Evolutionary conservation across 2,888 invertebrate genomes (phyloP), one percentile per base, ranked within the genome.

Genomic region (Andrena trimmerana): DNA sequence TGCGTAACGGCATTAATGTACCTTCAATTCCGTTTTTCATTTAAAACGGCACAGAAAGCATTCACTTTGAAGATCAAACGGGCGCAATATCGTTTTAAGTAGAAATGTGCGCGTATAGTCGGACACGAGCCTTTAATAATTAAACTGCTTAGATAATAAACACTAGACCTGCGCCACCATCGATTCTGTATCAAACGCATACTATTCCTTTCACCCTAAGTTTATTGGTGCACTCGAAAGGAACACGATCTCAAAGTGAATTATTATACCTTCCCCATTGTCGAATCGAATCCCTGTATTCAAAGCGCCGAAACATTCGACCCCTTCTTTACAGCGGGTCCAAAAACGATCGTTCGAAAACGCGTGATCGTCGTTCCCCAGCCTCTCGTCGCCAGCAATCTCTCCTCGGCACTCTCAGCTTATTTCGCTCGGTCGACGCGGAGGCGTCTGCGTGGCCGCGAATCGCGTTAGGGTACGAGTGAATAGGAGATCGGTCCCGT

Each of bases 401-500:
- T 80, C 54, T 71, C 48, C 42, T 69, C 68, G 59, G 52, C 78
- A 81, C 78, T 76, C 71, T 29, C 67, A 69, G 73, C 75, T 83
- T 83, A 84, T 83, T 84, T 80, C 79, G 59, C 83, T 76, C 59
- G 72, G 33, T n/a, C 69, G 71, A 65, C 54, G 50, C 3, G 54
- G 70, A 48, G 54, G 60, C 65, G 68, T 80, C 75, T 75, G 71
- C 70, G 78, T 71, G 33, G 62, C 76, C 76, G 73, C 78, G 81
- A 88, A 87, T 90, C 82, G 71, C 79, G 81, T 88, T 87, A 88
- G 73, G 63, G 72, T 16, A 72, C 78, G 77, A 84, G 24, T 81
- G 86, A 88, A 90, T 83, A 79, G 76, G 3, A 70, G 79, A 76
- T 75, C 66, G 71, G 48, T 48, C 62, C 42, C 69, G 62, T 52